phyloP scores from a whole-genome alignment of 2,797 vertebrate genomes.

The Nyctibius grandis region DNA sequence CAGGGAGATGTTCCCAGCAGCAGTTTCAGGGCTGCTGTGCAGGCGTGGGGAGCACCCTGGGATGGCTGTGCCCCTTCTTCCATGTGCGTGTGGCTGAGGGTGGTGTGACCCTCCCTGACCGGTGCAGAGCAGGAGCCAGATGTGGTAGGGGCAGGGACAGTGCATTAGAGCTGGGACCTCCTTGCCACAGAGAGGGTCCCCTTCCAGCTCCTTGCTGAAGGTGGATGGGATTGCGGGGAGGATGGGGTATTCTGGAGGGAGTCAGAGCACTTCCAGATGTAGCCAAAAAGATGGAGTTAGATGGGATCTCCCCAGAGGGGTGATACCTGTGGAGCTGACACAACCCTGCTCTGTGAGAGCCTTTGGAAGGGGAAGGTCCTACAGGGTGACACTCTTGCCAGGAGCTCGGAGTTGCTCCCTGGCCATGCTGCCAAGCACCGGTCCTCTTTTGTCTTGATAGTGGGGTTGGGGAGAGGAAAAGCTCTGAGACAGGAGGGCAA shows the following conservation, averaged over 20 bases:
- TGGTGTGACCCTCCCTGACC: background rate
- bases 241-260: background rate
- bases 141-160: background rate
- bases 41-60: background rate
- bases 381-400: background rate
- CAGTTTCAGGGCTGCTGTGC: background rate
- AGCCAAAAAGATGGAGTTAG: background rate
- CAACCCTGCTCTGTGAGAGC: background rate
- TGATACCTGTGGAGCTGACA: background rate
- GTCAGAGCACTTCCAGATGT: background rate
- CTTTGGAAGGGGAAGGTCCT: background rate
- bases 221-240: background rate
- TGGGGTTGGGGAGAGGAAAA: background rate
- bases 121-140: background rate
- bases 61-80: background rate
- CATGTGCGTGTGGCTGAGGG: accelerated
- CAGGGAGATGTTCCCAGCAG: background rate
- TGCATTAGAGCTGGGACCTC: background rate
- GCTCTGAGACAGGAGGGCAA: background rate
- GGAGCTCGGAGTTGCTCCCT: accelerated
- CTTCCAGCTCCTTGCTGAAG: background rate
- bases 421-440: background rate
- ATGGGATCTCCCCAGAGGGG: background rate
- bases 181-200: background rate
- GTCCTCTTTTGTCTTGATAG: background rate